Evolutionary conservation across 2,797 vertebrate species (phyloP), one percentile per base, ranked within the genome.

Genomic region (Lepidocolaptes lacrymiger): DNA sequence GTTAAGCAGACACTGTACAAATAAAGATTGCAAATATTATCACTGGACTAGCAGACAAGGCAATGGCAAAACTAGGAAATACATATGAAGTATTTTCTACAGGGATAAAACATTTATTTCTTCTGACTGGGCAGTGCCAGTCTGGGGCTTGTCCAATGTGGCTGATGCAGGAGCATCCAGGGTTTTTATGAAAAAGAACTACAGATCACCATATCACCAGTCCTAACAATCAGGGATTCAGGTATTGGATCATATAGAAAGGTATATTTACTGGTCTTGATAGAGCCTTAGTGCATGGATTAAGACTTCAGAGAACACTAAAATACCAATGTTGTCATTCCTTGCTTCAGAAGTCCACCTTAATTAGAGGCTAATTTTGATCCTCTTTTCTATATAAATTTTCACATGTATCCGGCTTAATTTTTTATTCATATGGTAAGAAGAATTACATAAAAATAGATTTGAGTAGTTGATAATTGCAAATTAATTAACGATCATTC

Each of bases 221-320:
- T 32, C 13, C 15, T 26, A 73, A 43, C 5, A 69, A 17, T 0
- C 6, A 4, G 52, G 7, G 11, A 28, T 66, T 74, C 0, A 1
- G 37, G 8, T 51, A 28, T 41, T 9, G 6, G 46, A 28, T 36
- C 16, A 32, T 5, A 10, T 3, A 41, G 8, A 21, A n/a, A 59
- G 49, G 3, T 73, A 9, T 17, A 43, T 88, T 83, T 58, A 69
- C 14, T 54, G 34, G 34, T 5, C 24, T 81, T 32, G 59, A 36
- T 63, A 22, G 27, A 81, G 39, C 11, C 27, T 67, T 14, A 81
- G 27, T 76, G 27, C 28, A 75, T 8, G 80, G 34, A 84, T 63
- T 64, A 74, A 84, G 27, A 43, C 59, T 76, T 81, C 41, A 55
- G 39, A 66, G 36, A 22, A 58, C 68, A 48, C 6, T 32, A 54